Evolutionary conservation across 2,888 invertebrate genomes (phyloP), one percentile per base, ranked within the genome.

Genomic region (Amphipoea lucens): DNA sequence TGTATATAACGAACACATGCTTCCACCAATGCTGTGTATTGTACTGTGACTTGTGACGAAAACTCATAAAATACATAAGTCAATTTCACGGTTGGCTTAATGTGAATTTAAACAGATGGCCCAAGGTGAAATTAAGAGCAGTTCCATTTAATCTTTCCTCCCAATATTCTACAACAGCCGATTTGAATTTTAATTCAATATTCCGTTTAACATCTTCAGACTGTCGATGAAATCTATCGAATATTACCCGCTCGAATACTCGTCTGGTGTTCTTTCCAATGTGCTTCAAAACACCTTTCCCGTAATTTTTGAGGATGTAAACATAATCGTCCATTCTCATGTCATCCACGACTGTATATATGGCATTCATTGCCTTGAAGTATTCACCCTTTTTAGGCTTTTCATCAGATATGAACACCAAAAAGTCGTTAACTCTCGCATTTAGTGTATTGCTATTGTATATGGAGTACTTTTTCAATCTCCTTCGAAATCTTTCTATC

Each of bases 261-360:
- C 85, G 78, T 75, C 91, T 90, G 17, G 95, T 96, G 74, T 85
- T 82, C 6, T 87, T 78, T 29, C 90, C 90, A 62, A 95, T 94
- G 62, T 90, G 90, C 11, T 66, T 82, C 48, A 57, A 88, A 57
- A 66, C 17, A 3, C 89, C 87, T 69, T 86, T 88, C 2, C 94
- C 95, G 65, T 90, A 95, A 76, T 79, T 89, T 76, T 91, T 94
- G 11, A 95, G 86, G 20, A 87, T 65, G 81, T 93, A 94, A 81
- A 95, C 89, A 81, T 95, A 96, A 75, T 93, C 90, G 63, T 95
- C 94, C 88, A 96, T 90, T 89, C 91, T 92, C 40, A 86, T 82
- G 54, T 92, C 92, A 51, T 93, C 88, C 6, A 79, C 71, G 3
- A 84, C 57, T 14, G 79, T 88, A 82, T 91, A 96, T 60, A 96